phyloP scores from a whole-genome alignment of 1,140 invertebrate genomes.

The Myzus persicae region DNA sequence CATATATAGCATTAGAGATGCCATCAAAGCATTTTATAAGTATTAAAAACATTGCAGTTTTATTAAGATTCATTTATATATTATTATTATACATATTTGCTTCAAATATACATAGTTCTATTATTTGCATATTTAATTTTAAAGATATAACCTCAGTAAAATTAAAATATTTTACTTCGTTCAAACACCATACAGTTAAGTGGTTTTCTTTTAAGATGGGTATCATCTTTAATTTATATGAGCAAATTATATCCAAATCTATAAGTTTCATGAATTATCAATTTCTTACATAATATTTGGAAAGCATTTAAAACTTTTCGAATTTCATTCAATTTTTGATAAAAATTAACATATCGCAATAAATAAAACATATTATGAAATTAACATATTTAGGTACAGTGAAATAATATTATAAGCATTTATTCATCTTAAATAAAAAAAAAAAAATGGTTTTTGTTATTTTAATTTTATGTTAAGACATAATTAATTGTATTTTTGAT shows the following conservation, averaged over 20 bases:
- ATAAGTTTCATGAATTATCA: background rate
- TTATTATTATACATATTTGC: too few species aligned
- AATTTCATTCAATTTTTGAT: background rate
- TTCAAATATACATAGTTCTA: background rate
- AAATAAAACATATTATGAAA: too few species aligned
- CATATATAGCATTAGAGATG: background rate
- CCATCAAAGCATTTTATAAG: background rate
- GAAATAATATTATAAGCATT: too few species aligned
- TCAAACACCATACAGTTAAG: background rate
- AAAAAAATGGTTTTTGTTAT: too few species aligned
- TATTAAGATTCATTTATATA: background rate
- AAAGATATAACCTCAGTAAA: background rate
- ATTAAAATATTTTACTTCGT: background rate
- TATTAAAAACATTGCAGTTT: background rate
- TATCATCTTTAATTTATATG: background rate
- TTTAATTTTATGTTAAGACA: background rate
- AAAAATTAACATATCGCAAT: background rate
- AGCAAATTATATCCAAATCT: background rate
- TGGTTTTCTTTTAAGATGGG: background rate
- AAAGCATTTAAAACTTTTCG: background rate
- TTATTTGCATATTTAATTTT: background rate
- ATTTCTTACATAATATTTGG: too few species aligned
- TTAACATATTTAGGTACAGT: too few species aligned
- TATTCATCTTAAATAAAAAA: background rate
- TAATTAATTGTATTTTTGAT: background rate